These are phyloP conservation scores for Agriopis aurantiaria DNA, from an alignment of 2,888 invertebrate genomes.

Conservation along the genomic window DNA sequence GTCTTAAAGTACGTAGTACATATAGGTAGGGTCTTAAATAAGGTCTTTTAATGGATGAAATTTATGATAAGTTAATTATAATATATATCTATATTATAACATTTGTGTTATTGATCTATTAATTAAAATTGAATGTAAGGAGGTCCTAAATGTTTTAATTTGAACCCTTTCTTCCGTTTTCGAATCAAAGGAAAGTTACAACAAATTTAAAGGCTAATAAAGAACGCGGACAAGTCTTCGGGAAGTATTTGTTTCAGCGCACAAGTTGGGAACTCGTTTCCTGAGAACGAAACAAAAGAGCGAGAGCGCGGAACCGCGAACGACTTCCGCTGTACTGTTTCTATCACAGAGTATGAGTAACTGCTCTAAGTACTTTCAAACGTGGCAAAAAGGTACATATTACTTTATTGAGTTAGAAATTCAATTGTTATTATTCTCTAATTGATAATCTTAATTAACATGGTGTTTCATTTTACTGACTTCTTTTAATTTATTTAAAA, in stretches of 20 bases:
- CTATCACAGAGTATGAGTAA: constrained; percentile 7
- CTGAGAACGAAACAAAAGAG: constrained; percentile 53
- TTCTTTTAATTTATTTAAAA: too few relatives aligned
- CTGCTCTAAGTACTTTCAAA: not conserved
- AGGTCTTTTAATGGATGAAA: too few relatives aligned
- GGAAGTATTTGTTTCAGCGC: constrained; percentile 76
- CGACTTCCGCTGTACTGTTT: constrained; percentile 64
- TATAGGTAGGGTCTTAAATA: too few relatives aligned
- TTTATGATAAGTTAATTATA: too few relatives aligned
- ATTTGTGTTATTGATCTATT: too few relatives aligned
- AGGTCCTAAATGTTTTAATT: constrained; percentile 7
- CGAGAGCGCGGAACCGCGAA: constrained; percentile 70
- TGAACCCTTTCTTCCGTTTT: constrained; percentile 42
- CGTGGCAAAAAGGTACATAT: too few relatives aligned
- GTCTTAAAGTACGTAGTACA: too few relatives aligned
- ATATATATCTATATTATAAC: too few relatives aligned
- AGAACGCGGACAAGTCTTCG: constrained; percentile 44
- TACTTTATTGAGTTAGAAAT: too few relatives aligned
- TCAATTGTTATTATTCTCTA: too few relatives aligned
- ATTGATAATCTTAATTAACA: too few relatives aligned
- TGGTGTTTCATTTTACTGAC: too few relatives aligned
- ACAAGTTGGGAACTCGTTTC: constrained; percentile 60
- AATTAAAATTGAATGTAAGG: not conserved
- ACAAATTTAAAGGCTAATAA: constrained; percentile 70
- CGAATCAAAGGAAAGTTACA: constrained; percentile 46